Evolutionary conservation across 2,797 vertebrate genomes (phyloP), one percentile per base, ranked within the genome.

Genomic region (Rhincodon typus): DNA sequence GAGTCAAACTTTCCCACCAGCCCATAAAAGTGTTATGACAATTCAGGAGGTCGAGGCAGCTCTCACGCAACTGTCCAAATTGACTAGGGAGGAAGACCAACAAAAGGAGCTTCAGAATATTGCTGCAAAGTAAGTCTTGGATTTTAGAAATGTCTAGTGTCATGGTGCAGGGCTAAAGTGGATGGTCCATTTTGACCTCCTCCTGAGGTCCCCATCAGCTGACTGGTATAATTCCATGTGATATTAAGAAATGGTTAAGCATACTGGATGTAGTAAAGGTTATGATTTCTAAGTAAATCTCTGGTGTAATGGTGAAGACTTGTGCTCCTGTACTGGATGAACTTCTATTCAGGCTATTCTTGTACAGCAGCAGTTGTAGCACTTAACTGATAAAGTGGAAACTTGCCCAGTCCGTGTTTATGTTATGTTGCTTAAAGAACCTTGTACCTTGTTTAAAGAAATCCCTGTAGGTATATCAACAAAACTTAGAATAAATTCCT

Each of bases 81-180:
- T 99, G 96, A 99, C 99, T 57, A 99, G 99, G 97, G 99, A 99
- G 96, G 99, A 99, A 0, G 99, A 99, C 69, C 99, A 99, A 97
- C 99, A 99, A 96, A 98, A 96, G 8, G 98, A 99, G 96, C 98
- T 99, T 96, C 98, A 99, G 95, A 97, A 97, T 4, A 98, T 99
- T 0, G 97, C 98, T 87, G 98, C 98, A 97, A 99, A 98, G 99
- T 99, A 50, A 96, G 50, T 82, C 34, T 0, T 1, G 62, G 27
- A 17, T 50, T 93, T 93, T 66, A 53, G 34, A 38, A 42, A 69
- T 69, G 1, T 25, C 7, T 67, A 23, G 19, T 42, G 38, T n/a
- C 34, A 15, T 38, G 23, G 79, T 84, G 34, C 12, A n/a, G 23
- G 25, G 4, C 15, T 72, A 50, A 25, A 74, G 72, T 74, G 72